Evolutionary conservation across 1,140 invertebrate genomes (phyloP).

Genomic region (Scaptomyza montana): DNA sequence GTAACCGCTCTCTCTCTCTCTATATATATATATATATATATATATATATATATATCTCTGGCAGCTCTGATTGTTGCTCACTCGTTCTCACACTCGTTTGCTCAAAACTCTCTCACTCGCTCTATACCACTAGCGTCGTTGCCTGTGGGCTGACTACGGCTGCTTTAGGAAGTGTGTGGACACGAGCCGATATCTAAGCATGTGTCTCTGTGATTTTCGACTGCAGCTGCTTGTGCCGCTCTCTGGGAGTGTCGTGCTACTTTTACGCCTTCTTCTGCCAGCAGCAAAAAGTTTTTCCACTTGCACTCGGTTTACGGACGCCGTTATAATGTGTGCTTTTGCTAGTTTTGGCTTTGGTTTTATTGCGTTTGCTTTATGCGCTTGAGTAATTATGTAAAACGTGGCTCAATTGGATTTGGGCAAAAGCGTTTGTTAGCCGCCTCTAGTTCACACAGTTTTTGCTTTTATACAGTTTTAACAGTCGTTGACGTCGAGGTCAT

Average conservation of each 20-base stretch:
- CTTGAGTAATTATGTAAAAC: constrained; percentile 75
- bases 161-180: constrained; percentile 94
- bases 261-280: constrained; percentile 46
- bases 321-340: constrained; percentile 56
- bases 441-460: constrained; percentile 25
- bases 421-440: constrained; percentile 30
- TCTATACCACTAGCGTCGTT: constrained; percentile 30
- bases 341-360: constrained; percentile 20
- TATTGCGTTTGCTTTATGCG: constrained; percentile 48
- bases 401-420: constrained; percentile 57
- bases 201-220: constrained; percentile 84
- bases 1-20: constrained; percentile 26
- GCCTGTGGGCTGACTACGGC: constrained; percentile 86
- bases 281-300: constrained; percentile 41
- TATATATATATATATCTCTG: no score
- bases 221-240: constrained; percentile 62
- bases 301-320: constrained; percentile 59
- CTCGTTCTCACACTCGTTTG: constrained; percentile 23
- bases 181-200: constrained; percentile 94
- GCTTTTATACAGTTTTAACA: constrained; percentile 40
- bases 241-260: constrained; percentile 44
- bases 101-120: constrained; percentile 31
- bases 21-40: background rate
- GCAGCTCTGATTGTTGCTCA: constrained; percentile 19
- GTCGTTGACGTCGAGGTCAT: constrained; percentile 66